Conservation (phyloP, 2,888 invertebrate genomes). For the Homarus gammarus region DNA sequence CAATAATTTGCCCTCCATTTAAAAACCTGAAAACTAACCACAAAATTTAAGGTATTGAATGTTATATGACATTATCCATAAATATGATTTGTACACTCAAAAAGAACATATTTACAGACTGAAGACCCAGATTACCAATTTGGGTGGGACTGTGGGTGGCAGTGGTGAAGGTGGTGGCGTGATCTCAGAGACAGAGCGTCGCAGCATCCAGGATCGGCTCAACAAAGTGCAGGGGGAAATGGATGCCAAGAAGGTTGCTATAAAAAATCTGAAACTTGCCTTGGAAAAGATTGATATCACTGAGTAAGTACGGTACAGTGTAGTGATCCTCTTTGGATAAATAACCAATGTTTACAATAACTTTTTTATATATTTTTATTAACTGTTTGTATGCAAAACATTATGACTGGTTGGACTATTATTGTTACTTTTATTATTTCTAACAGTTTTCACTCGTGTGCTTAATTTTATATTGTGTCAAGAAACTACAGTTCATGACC, state of each 20-base stretch:
- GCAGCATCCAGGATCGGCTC: constrained; percentile 83
- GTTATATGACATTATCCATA: no score
- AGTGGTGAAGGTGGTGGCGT: constrained; percentile 41
- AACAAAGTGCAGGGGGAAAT: constrained; percentile 85
- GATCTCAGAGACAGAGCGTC: constrained; percentile 81
- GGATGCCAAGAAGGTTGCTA: constrained; percentile 88
- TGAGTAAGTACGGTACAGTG: constrained; percentile 89
- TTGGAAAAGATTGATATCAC: constrained; percentile 91
- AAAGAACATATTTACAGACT: constrained; percentile 44
- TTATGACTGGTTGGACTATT: not conserved
- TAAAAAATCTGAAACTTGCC: constrained; percentile 89
- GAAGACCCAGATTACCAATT: constrained; percentile 73
- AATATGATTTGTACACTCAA: no score
- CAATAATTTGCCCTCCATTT: no score
- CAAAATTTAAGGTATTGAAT: no score
- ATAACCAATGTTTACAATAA: not conserved
- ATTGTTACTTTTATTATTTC: not conserved
- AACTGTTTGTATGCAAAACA: not conserved
- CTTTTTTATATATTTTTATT: no score
- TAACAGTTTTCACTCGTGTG: no score
- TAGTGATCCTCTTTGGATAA: not conserved
- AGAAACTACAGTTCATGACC: no score
- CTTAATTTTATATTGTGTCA: no score
- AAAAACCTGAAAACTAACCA: no score
- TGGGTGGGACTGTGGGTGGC: constrained; percentile 73